Evolutionary conservation across 2,797 vertebrate species (phyloP).

Genomic region (Nasua narica): DNA sequence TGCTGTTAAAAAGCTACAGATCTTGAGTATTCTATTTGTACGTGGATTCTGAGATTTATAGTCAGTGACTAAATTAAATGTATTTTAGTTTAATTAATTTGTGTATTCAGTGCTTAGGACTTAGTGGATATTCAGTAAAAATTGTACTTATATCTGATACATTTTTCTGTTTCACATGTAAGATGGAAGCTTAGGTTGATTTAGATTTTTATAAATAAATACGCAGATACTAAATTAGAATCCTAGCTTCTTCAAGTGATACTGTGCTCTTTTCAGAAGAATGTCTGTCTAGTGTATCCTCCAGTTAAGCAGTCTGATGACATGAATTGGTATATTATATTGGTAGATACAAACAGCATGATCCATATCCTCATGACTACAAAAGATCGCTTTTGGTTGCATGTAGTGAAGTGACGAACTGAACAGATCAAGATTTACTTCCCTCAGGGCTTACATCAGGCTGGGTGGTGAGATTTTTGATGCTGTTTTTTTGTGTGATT

Average conservation of each 20-base stretch:
- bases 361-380: neutral
- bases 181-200: neutral
- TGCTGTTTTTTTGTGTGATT: neutral
- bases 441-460: neutral
- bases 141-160: neutral
- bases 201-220: slow-evolving; percentile 34
- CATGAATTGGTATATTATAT: neutral
- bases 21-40: neutral
- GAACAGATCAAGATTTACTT: neutral
- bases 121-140: neutral
- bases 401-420: neutral
- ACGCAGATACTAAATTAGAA: slow-evolving; percentile 40
- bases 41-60: neutral
- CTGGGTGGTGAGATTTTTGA: neutral
- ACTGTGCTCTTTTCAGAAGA: neutral
- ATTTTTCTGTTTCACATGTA: neutral
- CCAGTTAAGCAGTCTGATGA: neutral
- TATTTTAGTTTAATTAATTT: slow-evolving; percentile 18
- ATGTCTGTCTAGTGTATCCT: neutral
- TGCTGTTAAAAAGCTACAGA: neutral
- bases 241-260: neutral
- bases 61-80: neutral
- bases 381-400: neutral
- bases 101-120: neutral
- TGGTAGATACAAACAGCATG: neutral